Conservation (phyloP, 1,140 invertebrate species). For the Anadara kagoshimensis region DNA sequence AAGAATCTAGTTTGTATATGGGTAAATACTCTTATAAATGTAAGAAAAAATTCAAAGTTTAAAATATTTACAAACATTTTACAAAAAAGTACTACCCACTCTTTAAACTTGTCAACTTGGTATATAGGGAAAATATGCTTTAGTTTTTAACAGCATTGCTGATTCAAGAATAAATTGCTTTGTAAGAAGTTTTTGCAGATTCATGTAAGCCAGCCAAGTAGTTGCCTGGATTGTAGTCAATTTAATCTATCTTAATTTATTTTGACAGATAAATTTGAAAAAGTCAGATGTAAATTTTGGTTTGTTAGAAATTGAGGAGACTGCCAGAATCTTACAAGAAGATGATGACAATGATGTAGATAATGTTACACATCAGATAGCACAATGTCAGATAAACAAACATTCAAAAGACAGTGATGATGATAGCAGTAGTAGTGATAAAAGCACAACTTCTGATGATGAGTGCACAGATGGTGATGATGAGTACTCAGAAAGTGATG, state of each 20-base stretch:
- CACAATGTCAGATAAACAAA: conserved; percentile 9
- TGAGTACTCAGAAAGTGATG: conserved; percentile 24
- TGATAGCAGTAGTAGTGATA: conserved; percentile 8
- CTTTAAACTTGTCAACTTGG: too few species aligned
- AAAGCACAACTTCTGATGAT: conserved; percentile 38
- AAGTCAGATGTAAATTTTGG: conserved; percentile 77
- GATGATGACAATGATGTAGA: conserved; percentile 9
- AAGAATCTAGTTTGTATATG: not conserved
- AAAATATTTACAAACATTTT: too few species aligned
- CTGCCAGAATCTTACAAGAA: conserved; percentile 54
- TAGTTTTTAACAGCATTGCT: not conserved
- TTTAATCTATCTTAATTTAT: too few species aligned
- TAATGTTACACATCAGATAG: not conserved
- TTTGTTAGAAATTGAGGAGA: conserved; percentile 76
- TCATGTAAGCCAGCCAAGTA: not conserved
- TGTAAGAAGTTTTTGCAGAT: not conserved
- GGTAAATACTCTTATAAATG: too few species aligned
- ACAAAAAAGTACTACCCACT: too few species aligned
- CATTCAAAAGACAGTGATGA: conserved; percentile 30
- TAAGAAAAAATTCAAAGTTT: too few species aligned
- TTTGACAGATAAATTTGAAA: conserved; percentile 66
- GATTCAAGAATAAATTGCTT: not conserved
- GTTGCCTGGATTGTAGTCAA: not conserved
- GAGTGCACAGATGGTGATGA: conserved; percentile 37
- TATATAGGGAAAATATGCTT: too few species aligned